Conservation (phyloP, 2,888 invertebrate species). For the Metalampra italica region DNA sequence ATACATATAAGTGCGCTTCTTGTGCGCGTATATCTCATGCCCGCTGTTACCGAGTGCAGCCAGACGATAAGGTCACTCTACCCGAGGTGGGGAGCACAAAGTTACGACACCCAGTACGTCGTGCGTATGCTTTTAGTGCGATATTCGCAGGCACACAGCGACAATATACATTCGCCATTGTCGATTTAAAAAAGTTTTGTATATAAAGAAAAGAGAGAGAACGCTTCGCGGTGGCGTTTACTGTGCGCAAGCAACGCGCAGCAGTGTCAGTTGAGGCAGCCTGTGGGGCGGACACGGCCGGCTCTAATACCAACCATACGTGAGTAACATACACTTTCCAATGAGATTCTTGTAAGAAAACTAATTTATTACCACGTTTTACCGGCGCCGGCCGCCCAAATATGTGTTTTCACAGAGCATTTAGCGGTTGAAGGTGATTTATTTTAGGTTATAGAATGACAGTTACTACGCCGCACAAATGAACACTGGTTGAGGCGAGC, state of each 20-base stretch:
- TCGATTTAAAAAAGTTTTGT: slow-evolving; percentile 40
- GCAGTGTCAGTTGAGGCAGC: slow-evolving; percentile 56
- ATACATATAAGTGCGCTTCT: slow-evolving; percentile 14
- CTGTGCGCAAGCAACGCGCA: too few relatives aligned
- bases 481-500: slow-evolving; percentile 39
- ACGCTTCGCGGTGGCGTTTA: slow-evolving; percentile 17
- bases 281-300: slow-evolving; percentile 46
- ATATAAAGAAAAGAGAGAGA: slow-evolving; percentile 46
- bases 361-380: slow-evolving; percentile 17
- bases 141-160: slow-evolving; percentile 20
- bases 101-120: slow-evolving; percentile 41
- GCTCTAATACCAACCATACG: slow-evolving; percentile 33
- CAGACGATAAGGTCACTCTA: slow-evolving; percentile 66
- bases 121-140: slow-evolving; percentile 13
- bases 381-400: slow-evolving; percentile 18
- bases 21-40: slow-evolving; percentile 42
- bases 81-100: slow-evolving; percentile 59
- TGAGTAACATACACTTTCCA: slow-evolving; percentile 39
- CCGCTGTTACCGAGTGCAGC: slow-evolving; percentile 60
- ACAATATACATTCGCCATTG: slow-evolving; percentile 24
- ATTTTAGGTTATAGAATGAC: slow-evolving; percentile 54
- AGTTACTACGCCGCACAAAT: slow-evolving; percentile 65
- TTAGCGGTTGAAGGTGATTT: slow-evolving; percentile 19
- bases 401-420: slow-evolving; percentile 13
- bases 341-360: slow-evolving; percentile 41